Conservation (phyloP, 2,113 vertebrate genomes). For the Psilopogon haemacephalus region DNA sequence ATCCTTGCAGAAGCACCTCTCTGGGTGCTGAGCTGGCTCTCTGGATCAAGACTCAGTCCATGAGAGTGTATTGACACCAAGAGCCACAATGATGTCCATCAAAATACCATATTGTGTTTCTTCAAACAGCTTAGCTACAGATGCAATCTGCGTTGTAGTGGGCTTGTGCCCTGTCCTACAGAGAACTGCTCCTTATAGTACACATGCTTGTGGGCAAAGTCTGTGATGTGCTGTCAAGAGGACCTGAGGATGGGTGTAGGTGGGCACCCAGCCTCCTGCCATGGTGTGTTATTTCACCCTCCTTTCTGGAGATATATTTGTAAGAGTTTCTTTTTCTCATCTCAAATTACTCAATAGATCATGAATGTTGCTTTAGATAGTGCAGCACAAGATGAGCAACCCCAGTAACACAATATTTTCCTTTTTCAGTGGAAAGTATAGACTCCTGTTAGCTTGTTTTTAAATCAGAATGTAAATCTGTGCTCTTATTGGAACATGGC, state of each 20-base stretch:
- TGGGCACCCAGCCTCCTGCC: background rate
- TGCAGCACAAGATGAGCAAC: background rate
- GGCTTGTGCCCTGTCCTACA: too few relatives aligned
- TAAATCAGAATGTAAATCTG: background rate
- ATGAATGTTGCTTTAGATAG: background rate
- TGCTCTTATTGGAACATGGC: background rate
- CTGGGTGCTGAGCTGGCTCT: background rate
- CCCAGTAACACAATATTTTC: background rate
- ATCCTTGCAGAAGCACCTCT: background rate
- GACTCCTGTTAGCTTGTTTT: slow-evolving; percentile 4
- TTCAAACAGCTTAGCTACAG: too few relatives aligned
- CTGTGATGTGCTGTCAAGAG: background rate
- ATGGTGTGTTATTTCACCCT: background rate
- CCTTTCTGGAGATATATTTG: background rate
- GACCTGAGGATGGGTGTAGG: background rate
- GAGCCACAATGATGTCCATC: background rate
- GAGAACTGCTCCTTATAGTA: too few relatives aligned
- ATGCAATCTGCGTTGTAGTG: too few relatives aligned
- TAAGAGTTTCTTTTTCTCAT: background rate
- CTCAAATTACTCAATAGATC: background rate
- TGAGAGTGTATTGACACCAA: accelerated
- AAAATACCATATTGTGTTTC: too few relatives aligned
- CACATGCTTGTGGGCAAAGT: too few relatives aligned
- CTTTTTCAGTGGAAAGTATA: background rate
- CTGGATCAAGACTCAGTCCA: accelerated